Evolutionary conservation across 2,797 vertebrate species (phyloP).

Genomic region (Chaenodraco wilsoni): DNA sequence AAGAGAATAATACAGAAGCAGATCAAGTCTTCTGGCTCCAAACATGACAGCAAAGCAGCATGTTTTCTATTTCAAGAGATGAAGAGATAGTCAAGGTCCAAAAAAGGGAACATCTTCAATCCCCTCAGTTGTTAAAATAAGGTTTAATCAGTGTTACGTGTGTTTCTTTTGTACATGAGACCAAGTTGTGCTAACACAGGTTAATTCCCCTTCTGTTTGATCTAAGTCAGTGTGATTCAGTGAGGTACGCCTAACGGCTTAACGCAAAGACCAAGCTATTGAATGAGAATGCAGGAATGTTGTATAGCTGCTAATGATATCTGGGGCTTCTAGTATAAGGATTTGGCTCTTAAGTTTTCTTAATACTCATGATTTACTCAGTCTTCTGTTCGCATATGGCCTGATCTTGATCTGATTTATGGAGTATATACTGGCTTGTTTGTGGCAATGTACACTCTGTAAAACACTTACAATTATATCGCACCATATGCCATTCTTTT

Average conservation of each 20-base stretch:
- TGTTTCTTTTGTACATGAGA: slow-evolving; percentile 26
- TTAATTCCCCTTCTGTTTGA: slow-evolving; percentile 63
- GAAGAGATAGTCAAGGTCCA: slow-evolving; percentile 33
- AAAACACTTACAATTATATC: neutral
- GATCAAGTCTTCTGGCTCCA: slow-evolving; percentile 46
- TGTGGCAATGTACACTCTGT: neutral
- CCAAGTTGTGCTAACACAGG: slow-evolving; percentile 42
- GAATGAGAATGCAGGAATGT: slow-evolving; percentile 32
- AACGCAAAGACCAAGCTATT: slow-evolving; percentile 16
- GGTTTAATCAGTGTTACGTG: slow-evolving; percentile 43
- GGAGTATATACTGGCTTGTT: neutral
- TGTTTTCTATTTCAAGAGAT: slow-evolving; percentile 38
- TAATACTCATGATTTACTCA: neutral
- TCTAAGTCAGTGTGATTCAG: slow-evolving; percentile 45
- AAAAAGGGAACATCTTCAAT: slow-evolving; percentile 36
- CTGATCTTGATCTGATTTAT: slow-evolving; percentile 1
- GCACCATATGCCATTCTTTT: neutral
- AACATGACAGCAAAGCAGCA: slow-evolving; percentile 54
- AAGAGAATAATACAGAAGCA: slow-evolving; percentile 45
- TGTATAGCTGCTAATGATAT: neutral
- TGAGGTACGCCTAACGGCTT: slow-evolving; percentile 30
- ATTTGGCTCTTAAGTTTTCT: neutral
- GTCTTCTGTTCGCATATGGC: neutral
- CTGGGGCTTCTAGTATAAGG: neutral
- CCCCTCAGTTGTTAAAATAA: slow-evolving; percentile 44